phyloP scores from a whole-genome alignment of 2,113 vertebrate genomes.

The Clarias gariepinus region DNA sequence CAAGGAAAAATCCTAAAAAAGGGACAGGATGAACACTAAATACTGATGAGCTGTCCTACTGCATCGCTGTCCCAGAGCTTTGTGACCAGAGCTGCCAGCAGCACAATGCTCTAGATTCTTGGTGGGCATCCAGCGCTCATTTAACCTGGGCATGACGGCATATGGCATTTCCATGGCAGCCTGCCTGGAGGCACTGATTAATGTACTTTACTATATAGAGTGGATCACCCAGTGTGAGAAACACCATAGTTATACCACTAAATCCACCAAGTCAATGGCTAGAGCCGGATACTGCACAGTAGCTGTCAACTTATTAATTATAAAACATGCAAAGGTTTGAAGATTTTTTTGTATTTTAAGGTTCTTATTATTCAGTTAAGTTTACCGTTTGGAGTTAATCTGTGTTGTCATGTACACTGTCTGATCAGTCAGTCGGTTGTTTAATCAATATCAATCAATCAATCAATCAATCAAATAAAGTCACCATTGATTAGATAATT shows the following conservation, averaged over 20 bases:
- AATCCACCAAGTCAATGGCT: background rate
- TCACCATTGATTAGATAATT: too few species aligned
- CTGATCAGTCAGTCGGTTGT: too few species aligned
- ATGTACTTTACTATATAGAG: constrained; percentile 25
- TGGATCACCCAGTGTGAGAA: constrained; percentile 12
- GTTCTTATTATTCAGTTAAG: background rate
- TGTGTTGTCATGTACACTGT: background rate
- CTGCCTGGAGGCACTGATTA: constrained; percentile 27
- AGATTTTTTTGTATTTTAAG: background rate
- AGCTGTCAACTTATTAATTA: background rate
- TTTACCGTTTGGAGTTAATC: background rate
- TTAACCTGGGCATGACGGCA: constrained; percentile 25
- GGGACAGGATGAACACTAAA: constrained; percentile 3
- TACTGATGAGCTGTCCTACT: constrained; percentile 5
- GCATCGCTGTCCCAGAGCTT: background rate
- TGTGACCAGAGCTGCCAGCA: constrained; percentile 17
- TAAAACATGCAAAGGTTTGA: background rate
- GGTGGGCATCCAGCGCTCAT: constrained; percentile 38
- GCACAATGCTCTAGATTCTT: constrained; percentile 23
- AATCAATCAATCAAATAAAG: too few species aligned
- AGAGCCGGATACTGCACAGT: background rate
- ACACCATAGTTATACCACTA: background rate
- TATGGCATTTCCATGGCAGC: constrained; percentile 30
- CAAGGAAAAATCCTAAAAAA: constrained; percentile 21
- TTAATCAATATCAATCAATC: too few species aligned